phyloP scores from a whole-genome alignment of 2,888 invertebrate species.

The Temnothorax rugatulus region DNA sequence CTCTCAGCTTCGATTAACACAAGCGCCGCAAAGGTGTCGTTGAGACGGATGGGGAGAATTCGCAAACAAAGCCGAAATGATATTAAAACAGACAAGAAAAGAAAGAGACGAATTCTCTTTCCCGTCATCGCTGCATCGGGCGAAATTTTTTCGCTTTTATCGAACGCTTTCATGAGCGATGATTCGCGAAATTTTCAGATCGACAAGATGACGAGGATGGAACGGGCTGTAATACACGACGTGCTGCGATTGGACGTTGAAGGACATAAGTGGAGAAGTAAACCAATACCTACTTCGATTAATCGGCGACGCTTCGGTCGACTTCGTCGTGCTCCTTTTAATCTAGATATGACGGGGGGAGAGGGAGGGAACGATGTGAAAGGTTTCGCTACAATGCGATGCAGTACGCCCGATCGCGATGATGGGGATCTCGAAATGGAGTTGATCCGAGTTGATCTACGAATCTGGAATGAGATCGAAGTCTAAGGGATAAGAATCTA shows the following conservation, averaged over 20 bases:
- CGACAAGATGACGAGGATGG: conserved; percentile 29
- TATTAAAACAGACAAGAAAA: not conserved
- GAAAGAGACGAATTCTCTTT: not conserved
- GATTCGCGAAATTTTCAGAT: conserved; percentile 41
- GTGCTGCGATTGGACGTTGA: conserved; percentile 28
- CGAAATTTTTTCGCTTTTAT: conserved; percentile 38
- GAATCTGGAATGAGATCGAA: not conserved
- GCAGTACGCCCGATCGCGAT: not conserved
- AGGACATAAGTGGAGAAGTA: conserved; percentile 53
- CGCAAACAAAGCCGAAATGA: not conserved
- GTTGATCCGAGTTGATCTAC: not conserved
- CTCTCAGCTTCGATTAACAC: conserved; percentile 2
- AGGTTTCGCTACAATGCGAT: conserved; percentile 13
- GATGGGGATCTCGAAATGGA: conserved; percentile 6
- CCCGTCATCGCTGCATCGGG: not conserved
- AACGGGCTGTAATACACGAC: not conserved
- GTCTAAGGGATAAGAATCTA: not conserved
- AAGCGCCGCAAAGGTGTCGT: not conserved
- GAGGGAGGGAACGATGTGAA: not conserved
- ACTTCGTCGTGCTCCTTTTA: conserved; percentile 21
- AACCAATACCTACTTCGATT: conserved; percentile 34
- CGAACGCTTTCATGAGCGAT: conserved; percentile 40
- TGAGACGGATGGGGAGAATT: not conserved
- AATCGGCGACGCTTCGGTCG: conserved; percentile 11
- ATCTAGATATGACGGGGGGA: not conserved